Evolutionary conservation across 2,113 vertebrate genomes (phyloP).

Genomic region (Eurypyga helias): DNA sequence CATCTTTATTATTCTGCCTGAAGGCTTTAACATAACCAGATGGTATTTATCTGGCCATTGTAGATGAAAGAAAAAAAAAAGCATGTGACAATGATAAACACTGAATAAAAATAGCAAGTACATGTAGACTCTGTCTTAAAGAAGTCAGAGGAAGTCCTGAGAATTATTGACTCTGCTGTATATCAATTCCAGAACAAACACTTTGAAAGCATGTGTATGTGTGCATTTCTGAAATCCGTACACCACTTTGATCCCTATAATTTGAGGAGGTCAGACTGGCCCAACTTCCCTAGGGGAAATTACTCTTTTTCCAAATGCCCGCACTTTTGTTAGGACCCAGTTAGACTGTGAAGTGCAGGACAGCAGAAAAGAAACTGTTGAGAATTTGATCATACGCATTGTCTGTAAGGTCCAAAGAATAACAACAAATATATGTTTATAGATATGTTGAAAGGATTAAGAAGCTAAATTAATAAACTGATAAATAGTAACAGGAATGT

Average conservation of each 20-base stretch:
- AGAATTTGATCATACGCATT: not conserved
- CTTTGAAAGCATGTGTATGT: constrained; percentile 3
- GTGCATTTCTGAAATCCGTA: constrained; percentile 2
- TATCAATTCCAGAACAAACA: constrained; percentile 57
- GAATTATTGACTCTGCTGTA: constrained; percentile 36
- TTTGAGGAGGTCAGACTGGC: constrained; percentile 21
- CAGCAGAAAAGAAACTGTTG: not conserved
- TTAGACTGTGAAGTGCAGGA: not conserved
- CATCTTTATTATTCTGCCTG: constrained; percentile 56
- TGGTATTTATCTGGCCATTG: constrained; percentile 54
- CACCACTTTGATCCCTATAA: constrained; percentile 19
- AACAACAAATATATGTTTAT: not conserved
- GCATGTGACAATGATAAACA: constrained; percentile 68
- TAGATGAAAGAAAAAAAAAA: constrained; percentile 58
- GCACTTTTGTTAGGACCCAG: not conserved
- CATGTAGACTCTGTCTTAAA: constrained; percentile 12
- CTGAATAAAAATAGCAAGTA: constrained; percentile 62
- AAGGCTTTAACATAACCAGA: constrained; percentile 47
- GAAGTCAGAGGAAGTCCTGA: constrained; percentile 49
- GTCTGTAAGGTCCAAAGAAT: not conserved
- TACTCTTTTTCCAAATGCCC: constrained; percentile 10
- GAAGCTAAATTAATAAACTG: not conserved
- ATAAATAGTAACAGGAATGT: not conserved
- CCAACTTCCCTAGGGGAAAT: constrained; percentile 4
- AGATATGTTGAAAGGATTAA: not conserved